phyloP scores from a whole-genome alignment of 2,888 invertebrate genomes.

The Cheiracanthium punctorium region DNA sequence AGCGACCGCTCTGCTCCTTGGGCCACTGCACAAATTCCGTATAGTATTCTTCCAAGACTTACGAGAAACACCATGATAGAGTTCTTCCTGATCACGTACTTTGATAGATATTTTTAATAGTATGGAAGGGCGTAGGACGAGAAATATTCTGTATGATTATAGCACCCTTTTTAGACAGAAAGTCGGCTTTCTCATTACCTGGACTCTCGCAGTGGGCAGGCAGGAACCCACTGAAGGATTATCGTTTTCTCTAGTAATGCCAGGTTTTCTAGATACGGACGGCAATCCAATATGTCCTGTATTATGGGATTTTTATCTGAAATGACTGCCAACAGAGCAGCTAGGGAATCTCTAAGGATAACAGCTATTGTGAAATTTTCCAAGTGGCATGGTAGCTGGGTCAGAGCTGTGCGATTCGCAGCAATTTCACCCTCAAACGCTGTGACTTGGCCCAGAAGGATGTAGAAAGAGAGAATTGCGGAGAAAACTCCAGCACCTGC shows the following conservation, averaged over 20 bases:
- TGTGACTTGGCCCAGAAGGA: not conserved
- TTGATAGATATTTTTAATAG: too few species aligned
- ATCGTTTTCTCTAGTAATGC: not conserved
- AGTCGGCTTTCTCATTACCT: not conserved
- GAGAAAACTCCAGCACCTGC: not conserved
- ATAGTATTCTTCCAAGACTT: too few species aligned
- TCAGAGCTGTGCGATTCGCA: not conserved
- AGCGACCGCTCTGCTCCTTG: too few species aligned
- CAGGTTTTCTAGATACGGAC: not conserved
- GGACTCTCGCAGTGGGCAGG: not conserved
- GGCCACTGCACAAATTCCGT: too few species aligned
- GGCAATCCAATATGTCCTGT: too few species aligned
- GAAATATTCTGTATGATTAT: too few species aligned
- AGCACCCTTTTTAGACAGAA: not conserved
- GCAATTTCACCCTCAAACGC: not conserved
- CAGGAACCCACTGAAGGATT: not conserved
- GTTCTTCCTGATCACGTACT: too few species aligned
- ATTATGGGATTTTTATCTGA: not conserved
- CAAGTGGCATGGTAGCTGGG: not conserved
- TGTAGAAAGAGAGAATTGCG: not conserved
- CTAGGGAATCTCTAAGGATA: not conserved
- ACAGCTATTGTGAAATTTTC: not conserved
- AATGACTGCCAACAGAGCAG: not conserved
- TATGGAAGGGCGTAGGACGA: too few species aligned
- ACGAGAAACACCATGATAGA: too few species aligned